These are phyloP conservation scores for Drosophila chauvacae DNA, from an alignment of 1,140 invertebrate genomes.

Conservation along the genomic window DNA sequence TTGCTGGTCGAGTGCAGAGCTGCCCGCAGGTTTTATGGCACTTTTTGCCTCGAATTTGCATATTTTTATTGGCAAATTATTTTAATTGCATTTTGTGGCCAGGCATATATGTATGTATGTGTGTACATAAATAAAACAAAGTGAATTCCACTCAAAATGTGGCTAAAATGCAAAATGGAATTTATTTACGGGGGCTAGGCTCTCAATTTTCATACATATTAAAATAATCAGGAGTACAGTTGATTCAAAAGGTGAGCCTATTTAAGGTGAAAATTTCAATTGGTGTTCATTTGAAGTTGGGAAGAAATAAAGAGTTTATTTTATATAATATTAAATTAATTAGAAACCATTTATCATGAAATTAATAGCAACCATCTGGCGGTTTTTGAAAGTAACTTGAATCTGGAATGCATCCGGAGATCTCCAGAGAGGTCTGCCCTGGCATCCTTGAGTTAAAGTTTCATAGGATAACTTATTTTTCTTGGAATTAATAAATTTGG, in stretches of 20 bases:
- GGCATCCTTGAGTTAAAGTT: background rate
- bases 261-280: background rate
- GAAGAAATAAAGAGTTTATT: background rate
- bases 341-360: background rate
- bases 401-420: rapidly evolving
- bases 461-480: too few relatives aligned
- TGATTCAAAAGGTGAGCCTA: background rate
- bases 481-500: too few relatives aligned
- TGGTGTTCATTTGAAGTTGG: background rate
- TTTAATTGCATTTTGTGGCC: conserved; percentile 62
- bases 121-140: conserved; percentile 19
- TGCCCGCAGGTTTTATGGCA: conserved; percentile 36
- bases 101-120: background rate
- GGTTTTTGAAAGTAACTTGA: background rate
- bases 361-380: background rate
- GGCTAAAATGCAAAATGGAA: conserved; percentile 4
- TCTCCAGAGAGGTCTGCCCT: background rate
- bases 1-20: conserved; percentile 31
- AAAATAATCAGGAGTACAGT: conserved; percentile 8
- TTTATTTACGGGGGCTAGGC: background rate
- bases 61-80: conserved; percentile 71
- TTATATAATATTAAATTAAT: background rate
- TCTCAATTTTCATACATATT: background rate
- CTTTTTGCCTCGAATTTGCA: conserved; percentile 54
- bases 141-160: conserved; percentile 29